Percentiles rank a stretch among this genome's conserved stretches.
Conservation (phyloP, 2,797 vertebrate species). For the Anas acuta region DNA sequence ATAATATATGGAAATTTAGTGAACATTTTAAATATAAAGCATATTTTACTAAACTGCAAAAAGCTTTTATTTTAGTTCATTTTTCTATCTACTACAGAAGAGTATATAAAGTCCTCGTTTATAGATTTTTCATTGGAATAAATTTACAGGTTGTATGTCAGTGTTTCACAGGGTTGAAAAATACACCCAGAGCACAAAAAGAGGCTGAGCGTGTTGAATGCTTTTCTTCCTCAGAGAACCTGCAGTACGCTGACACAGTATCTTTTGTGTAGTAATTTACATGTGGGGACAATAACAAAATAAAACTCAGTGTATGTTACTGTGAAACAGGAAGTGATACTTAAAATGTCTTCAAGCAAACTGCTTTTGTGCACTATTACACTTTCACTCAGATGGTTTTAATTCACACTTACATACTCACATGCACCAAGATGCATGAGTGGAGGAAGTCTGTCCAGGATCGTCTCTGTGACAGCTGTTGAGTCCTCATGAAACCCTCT, state of each 20-base stretch:
- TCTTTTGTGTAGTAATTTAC: not conserved
- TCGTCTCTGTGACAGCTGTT: not conserved
- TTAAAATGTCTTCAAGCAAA: not conserved
- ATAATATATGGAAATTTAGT: not conserved
- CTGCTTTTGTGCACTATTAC: not conserved
- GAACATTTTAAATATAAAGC: not conserved
- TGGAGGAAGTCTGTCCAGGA: not conserved
- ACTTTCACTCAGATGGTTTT: not conserved
- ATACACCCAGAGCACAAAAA: slow-evolving; percentile 19
- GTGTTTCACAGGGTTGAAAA: slow-evolving; percentile 22
- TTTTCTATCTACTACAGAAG: slow-evolving; percentile 18
- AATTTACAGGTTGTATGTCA: slow-evolving; percentile 40
- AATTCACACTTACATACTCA: not conserved
- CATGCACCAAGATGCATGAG: not conserved
- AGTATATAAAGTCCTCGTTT: not conserved
- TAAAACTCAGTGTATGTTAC: not conserved
- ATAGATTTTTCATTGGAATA: not conserved
- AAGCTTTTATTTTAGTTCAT: slow-evolving; percentile 16
- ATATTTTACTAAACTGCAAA: slow-evolving; percentile 25
- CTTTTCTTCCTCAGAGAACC: slow-evolving; percentile 25
- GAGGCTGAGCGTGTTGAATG: slow-evolving; percentile 7
- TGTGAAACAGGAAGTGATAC: not conserved
- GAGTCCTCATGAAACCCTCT: accelerated
- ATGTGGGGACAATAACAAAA: not conserved
- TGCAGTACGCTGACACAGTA: not conserved